Percentiles rank a stretch among this genome's conserved stretches.
Evolutionary conservation across 2,888 invertebrate species (phyloP).

Genomic region (Drosophila siamana): DNA sequence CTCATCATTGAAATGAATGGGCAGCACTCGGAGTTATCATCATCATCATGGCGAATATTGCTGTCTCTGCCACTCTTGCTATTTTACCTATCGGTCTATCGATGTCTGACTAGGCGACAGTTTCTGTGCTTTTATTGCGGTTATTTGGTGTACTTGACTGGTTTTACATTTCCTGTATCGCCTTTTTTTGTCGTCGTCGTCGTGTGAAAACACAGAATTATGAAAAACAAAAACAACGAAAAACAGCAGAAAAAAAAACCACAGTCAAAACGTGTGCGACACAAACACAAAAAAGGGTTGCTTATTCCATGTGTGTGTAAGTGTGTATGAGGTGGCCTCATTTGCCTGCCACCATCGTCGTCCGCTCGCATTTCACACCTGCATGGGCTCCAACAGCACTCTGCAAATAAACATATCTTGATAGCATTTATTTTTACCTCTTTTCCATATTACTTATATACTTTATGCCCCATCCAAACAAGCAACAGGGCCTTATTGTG

Average conservation of each 20-base stretch:
- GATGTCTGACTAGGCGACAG: conserved; percentile 37
- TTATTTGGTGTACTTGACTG: conserved; percentile 68
- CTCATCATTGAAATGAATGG: conserved; percentile 49
- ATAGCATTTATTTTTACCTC: conserved; percentile 63
- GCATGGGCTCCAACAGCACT: conserved; percentile 36
- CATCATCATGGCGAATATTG: background rate
- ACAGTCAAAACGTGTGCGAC: conserved; percentile 49
- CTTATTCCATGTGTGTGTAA: conserved; percentile 5
- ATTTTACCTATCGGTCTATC: background rate
- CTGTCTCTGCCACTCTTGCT: background rate
- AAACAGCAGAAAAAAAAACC: conserved; percentile 45
- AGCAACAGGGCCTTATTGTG: background rate
- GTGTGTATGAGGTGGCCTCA: conserved; percentile 49
- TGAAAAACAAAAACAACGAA: conserved; percentile 35
- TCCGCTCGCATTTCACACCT: conserved; percentile 67
- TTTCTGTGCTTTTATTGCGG: conserved; percentile 53
- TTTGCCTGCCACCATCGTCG: conserved; percentile 43
- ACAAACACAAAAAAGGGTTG: conserved; percentile 56
- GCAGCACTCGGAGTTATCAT: background rate
- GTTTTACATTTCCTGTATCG: conserved; percentile 78
- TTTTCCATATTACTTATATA: conserved; percentile 46
- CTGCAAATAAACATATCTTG: conserved; percentile 67
- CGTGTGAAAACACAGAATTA: conserved; percentile 62
- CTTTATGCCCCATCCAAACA: conserved; percentile 33
- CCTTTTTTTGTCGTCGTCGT: conserved; percentile 56